Base-by-base conservation (phyloP, 2,888 invertebrate species). In the Beris morrisii region DNA sequence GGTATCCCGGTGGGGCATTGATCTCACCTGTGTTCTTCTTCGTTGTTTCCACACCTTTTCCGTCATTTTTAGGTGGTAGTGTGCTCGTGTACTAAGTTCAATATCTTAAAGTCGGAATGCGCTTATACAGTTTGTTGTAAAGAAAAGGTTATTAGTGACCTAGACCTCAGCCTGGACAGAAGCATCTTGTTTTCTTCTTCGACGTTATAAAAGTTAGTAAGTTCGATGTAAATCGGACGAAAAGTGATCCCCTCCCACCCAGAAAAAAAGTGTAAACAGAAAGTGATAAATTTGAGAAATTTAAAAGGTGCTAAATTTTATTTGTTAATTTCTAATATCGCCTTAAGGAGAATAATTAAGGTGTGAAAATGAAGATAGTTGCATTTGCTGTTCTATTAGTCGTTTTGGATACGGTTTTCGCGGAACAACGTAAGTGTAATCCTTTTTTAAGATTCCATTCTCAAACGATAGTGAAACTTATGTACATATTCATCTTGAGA, bases 81-180 rank as follows among this genome's bases (percentile, higher is more conserved):
- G 38, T 5, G 5, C 38, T 38, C 46, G 22, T 9, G 9, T 38
- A 38, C 38, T 38, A 38, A 38, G 30, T 5, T 11, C 9, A 59
- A 50, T 38, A 46, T 52, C 50, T 61, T 61, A 38, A 38, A 9
- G 13, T 32, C 50, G 50, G 61, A 61, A 61, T 61, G 61, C 43
- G 61, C 15, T 50, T 28, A 50, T 61, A 64, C 64, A 28, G 55
- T 64, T 55, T 45, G 73, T 22, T 22, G 22, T 22, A 22, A 22
- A 22, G 22, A 22, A 73, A 72, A 71, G 75, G 74, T 78, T 79
- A 80, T 78, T 80, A 75, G 75, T 76, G 76, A 75, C 75, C 75
- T 75, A 75, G 76, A 78, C 75, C 77, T 77, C 79, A 78, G 48
- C 64, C 52, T 68, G 76, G 80, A 80, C 79, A 79, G 80, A 79